A percentile compares a stretch with the other conserved stretches of the same genome.
Evolutionary conservation across 2,113 vertebrate species (phyloP).

Genomic region (Zootoca vivipara): DNA sequence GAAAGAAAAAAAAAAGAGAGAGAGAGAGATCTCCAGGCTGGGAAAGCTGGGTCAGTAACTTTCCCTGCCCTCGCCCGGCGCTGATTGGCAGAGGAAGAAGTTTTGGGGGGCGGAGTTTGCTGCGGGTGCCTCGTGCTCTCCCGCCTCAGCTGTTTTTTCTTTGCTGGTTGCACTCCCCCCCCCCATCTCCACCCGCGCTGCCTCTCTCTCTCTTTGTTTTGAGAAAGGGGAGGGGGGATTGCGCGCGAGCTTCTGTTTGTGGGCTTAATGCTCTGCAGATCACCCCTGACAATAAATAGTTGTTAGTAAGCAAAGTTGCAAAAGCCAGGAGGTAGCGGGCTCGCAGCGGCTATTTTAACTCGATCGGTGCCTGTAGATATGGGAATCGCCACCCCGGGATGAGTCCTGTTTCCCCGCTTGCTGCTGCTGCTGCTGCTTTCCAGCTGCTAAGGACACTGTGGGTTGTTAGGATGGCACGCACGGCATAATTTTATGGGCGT

Average conservation of each 20-base stretch:
- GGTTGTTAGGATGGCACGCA: not conserved
- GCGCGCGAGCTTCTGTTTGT: slow-evolving; percentile 36
- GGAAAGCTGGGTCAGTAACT: not conserved
- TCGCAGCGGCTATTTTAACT: slow-evolving; percentile 38
- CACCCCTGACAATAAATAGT: slow-evolving; percentile 31
- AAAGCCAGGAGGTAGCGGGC: slow-evolving; percentile 25
- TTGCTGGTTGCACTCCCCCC: not conserved
- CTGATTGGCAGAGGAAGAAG: not conserved
- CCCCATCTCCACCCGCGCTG: not conserved
- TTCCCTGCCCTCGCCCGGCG: not conserved
- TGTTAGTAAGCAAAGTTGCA: slow-evolving; percentile 52
- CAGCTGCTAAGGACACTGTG: no score
- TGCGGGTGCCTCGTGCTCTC: not conserved
- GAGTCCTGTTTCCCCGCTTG: not conserved
- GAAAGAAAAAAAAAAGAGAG: not conserved
- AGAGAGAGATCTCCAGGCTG: not conserved
- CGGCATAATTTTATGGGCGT: not conserved
- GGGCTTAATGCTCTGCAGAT: slow-evolving; percentile 28
- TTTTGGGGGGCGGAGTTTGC: not conserved
- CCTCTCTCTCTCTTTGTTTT: slow-evolving; percentile 33
- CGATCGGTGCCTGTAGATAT: not conserved
- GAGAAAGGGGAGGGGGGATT: slow-evolving; percentile 17
- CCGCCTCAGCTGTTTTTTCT: slow-evolving; percentile 45
- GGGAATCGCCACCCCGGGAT: not conserved
- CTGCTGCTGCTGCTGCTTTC: not conserved